Base-by-base conservation (phyloP, 2,888 invertebrate species). In the Pantelozetes paolii region DNA sequence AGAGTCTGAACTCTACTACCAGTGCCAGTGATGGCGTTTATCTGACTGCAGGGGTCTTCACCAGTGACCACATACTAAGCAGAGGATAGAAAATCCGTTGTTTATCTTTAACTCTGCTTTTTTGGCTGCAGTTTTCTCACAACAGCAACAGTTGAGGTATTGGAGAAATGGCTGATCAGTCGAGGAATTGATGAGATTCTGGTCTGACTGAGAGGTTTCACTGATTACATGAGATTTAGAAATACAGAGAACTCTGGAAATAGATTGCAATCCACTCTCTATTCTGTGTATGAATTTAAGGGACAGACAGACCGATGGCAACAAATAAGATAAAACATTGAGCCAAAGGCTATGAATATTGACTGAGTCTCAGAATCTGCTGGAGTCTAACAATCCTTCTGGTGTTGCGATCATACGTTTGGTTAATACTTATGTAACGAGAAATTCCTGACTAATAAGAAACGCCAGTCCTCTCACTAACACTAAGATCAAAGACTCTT, bases 41-140 rank as follows among this genome's bases (percentile, higher is more conserved):
- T 64, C 32, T 36, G 64, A 64, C 64, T 3, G 20, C 40, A 11
- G 64, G 64, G 64, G 64, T 64, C 64, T 64, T 20, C n/a, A 20
- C 20, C 64, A 64, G 64, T 64, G 64, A 64, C 64, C 64, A 64
- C 64, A 64, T 64, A 36, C 64, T 40, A 64, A 64, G 64, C 36
- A 57, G 18, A 64, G 36, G 64, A 64, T 64, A 32, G 36, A n/a
- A 64, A 64, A 62, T 32, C 36, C 36, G 26, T 36, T 64, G 20
- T 36, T 64, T n/a, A 64, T 64, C 30, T 64, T 2, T 32, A n/a
- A 9, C n/a, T 26, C 11, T 13, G 26, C 15, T 23, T n/a, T 64
- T 40, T 64, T 64, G 32, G 6, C 36, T n/a, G 1, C 5, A 30
- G 3, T 18, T 36, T 32, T 1, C 64, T 64, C 20, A 64, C n/a